phyloP scores from a whole-genome alignment of 1,140 invertebrate genomes.

The Macrobrachium rosenbergii region DNA sequence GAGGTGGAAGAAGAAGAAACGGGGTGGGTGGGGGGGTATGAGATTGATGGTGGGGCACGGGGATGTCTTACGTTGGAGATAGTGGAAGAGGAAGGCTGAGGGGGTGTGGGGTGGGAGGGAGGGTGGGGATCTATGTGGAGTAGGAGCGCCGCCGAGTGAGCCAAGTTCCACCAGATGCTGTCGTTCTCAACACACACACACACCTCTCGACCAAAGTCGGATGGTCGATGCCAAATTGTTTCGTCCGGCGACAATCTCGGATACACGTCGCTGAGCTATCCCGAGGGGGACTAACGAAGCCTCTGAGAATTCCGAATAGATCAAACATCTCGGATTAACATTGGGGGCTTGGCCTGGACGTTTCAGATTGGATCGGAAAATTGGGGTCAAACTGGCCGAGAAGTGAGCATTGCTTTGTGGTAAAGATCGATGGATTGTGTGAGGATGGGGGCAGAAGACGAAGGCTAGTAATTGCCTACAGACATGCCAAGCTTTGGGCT shows the following conservation, averaged over 20 bases:
- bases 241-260: constrained; percentile 11
- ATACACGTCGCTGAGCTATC: constrained; percentile 9
- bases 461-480: constrained; percentile 61
- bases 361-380: constrained; percentile 62
- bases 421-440: constrained; percentile 62
- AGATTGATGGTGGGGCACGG: neutral
- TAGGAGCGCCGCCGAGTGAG: constrained; percentile 32
- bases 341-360: constrained; percentile 41
- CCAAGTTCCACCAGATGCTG: constrained; percentile 62
- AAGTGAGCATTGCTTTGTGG: constrained; percentile 61
- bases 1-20: neutral
- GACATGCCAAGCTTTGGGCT: constrained; percentile 60
- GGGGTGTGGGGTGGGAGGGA: neutral
- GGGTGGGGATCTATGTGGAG: neutral
- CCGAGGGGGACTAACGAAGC: constrained; percentile 39
- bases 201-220: neutral
- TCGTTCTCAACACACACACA: constrained; percentile 59
- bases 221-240: constrained; percentile 38
- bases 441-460: constrained; percentile 59
- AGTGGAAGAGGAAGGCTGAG: constrained; percentile 12
- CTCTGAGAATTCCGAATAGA: constrained; percentile 50
- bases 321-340: constrained; percentile 63
- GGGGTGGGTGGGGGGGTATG: neutral
- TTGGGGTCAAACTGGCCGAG: constrained; percentile 43
- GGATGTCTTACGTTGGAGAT: neutral